These are phyloP conservation scores for Hirundichthys speculiger DNA, from an alignment of 2,113 vertebrate species.

Conservation along the genomic window DNA sequence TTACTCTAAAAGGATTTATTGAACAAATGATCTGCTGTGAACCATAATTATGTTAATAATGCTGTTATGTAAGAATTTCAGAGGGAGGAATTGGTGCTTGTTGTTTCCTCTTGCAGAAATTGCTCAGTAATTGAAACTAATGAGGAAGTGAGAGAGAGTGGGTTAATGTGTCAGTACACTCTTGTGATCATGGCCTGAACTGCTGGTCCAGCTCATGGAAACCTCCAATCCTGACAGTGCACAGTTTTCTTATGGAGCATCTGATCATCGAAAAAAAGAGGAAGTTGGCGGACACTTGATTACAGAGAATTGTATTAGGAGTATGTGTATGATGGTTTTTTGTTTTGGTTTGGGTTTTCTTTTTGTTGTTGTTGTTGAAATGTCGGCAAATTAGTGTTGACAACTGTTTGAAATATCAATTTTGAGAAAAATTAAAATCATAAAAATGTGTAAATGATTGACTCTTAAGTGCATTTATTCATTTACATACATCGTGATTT, in stretches of 20 bases:
- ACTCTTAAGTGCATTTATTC: not conserved
- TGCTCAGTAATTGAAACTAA: conserved; percentile 41
- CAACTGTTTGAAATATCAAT: not conserved
- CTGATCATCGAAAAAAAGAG: too few relatives aligned
- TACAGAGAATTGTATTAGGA: too few relatives aligned
- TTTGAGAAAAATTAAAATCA: not conserved
- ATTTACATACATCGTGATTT: too few relatives aligned
- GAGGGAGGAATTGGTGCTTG: conserved; percentile 31
- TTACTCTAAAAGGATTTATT: not conserved
- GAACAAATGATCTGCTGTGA: conserved; percentile 1
- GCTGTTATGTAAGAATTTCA: conserved; percentile 50
- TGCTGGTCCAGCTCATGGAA: not conserved
- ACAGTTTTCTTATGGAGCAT: too few relatives aligned
- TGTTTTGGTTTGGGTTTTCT: not conserved
- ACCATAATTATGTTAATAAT: conserved; percentile 39
- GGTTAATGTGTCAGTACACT: not conserved
- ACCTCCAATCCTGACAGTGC: not conserved
- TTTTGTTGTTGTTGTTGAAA: too few relatives aligned
- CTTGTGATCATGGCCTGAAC: not conserved
- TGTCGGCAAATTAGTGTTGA: too few relatives aligned
- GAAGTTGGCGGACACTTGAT: too few relatives aligned
- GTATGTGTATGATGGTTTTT: not conserved
- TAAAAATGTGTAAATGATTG: not conserved
- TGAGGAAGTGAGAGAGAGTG: conserved; percentile 18
- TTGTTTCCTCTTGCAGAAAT: conserved; percentile 39